phyloP scores from a whole-genome alignment of 2,888 invertebrate genomes.

The Drosophila kambysellisi region DNA sequence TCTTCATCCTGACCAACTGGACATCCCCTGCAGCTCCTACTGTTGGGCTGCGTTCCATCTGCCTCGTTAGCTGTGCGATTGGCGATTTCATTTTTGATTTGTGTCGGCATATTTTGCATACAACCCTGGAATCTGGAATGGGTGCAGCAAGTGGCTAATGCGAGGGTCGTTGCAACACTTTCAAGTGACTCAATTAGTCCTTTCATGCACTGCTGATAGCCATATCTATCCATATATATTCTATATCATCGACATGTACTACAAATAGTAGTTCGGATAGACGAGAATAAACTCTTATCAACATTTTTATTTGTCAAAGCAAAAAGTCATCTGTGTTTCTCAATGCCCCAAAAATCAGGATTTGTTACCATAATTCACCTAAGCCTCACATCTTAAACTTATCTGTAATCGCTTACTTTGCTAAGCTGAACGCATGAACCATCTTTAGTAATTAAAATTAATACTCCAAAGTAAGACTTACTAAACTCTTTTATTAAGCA shows the following conservation, averaged over 20 bases:
- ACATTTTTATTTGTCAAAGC: not conserved
- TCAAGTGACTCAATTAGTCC: not conserved
- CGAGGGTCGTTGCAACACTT: slow-evolving; percentile 55
- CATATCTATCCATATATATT: not conserved
- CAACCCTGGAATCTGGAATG: slow-evolving; percentile 48
- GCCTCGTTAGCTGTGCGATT: slow-evolving; percentile 68
- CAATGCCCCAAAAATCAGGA: not conserved
- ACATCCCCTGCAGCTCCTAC: not conserved
- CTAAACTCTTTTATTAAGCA: not conserved
- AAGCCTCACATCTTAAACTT: not conserved
- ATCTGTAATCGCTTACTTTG: not conserved
- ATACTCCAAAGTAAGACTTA: not conserved
- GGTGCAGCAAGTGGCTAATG: slow-evolving; percentile 58
- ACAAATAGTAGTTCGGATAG: not conserved
- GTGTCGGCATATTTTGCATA: slow-evolving; percentile 79
- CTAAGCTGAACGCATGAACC: not conserved
- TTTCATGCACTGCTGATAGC: not conserved
- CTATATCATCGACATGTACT: not conserved
- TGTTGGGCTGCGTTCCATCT: slow-evolving; percentile 22
- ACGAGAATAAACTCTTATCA: too few species aligned
- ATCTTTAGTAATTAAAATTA: not conserved
- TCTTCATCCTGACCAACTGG: not conserved
- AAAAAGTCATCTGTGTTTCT: not conserved
- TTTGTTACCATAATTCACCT: not conserved
- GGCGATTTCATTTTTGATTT: slow-evolving; percentile 77